Conservation (phyloP, 2,888 invertebrate genomes). For the Andrena marginata region DNA sequence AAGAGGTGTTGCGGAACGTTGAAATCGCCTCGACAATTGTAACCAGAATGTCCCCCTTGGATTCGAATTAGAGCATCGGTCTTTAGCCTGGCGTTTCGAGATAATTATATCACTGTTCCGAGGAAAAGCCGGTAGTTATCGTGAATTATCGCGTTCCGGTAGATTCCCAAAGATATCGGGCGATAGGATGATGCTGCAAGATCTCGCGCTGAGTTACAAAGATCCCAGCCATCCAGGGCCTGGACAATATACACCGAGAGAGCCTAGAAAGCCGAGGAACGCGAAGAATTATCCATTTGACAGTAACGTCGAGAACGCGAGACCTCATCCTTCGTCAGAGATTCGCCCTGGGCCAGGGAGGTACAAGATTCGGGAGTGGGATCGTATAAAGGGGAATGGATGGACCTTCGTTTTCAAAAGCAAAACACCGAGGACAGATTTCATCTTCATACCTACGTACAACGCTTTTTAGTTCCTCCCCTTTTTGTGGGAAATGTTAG, state of each 20-base stretch:
- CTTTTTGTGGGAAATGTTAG: background rate
- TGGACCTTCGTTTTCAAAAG: slow-evolving; percentile 72
- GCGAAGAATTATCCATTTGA: slow-evolving; percentile 62
- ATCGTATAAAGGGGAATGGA: slow-evolving; percentile 67
- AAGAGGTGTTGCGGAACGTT: too few relatives aligned
- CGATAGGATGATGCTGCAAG: slow-evolving; percentile 85
- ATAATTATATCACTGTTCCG: background rate
- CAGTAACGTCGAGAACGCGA: slow-evolving; percentile 41
- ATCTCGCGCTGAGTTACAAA: slow-evolving; percentile 86
- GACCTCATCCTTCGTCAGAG: slow-evolving; percentile 24
- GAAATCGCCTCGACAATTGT: too few relatives aligned
- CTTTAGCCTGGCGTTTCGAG: background rate
- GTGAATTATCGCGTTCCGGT: background rate
- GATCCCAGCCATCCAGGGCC: slow-evolving; percentile 87
- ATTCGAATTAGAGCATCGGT: background rate
- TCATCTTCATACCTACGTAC: slow-evolving; percentile 18
- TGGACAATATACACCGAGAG: slow-evolving; percentile 81
- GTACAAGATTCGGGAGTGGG: slow-evolving; percentile 54
- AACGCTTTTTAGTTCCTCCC: slow-evolving; percentile 41
- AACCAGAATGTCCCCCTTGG: too few relatives aligned
- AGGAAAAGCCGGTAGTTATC: too few relatives aligned
- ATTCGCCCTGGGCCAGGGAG: slow-evolving; percentile 71
- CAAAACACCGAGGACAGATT: slow-evolving; percentile 58
- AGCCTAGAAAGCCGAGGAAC: slow-evolving; percentile 20
- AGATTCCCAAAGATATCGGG: slow-evolving; percentile 84